Conservation (phyloP, 2,888 invertebrate species). For the Synergus japonicus region DNA sequence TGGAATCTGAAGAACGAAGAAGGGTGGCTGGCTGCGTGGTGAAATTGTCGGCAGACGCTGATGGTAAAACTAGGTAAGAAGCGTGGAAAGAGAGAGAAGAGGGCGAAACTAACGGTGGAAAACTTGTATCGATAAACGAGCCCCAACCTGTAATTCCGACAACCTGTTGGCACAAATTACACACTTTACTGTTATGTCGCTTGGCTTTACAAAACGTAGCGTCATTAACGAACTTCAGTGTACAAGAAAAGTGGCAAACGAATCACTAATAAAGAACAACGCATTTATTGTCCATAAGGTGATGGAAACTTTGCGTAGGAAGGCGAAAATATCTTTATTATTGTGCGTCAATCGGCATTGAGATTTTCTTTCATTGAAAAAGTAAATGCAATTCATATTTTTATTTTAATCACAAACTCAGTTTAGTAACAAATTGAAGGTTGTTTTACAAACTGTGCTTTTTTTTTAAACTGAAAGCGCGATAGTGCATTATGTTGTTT, state of each 20-base stretch:
- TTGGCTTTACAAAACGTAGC: conserved; percentile 45
- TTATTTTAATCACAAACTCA: too few species aligned
- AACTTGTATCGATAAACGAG: conserved; percentile 43
- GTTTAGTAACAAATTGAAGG: too few species aligned
- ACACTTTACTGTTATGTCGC: conserved; percentile 44
- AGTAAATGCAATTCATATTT: neutral
- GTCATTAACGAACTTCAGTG: conserved; percentile 42
- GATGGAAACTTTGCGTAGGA: neutral
- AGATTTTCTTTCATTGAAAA: conserved; percentile 5
- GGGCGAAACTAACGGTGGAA: conserved; percentile 20
- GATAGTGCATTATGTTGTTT: too few species aligned
- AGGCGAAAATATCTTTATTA: conserved; percentile 15
- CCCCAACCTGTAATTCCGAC: conserved; percentile 54
- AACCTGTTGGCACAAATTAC: conserved; percentile 62
- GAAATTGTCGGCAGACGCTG: conserved; percentile 21
- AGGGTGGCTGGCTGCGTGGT: conserved; percentile 23
- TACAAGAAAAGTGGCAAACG: conserved; percentile 31
- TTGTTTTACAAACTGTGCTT: too few species aligned
- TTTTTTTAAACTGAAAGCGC: too few species aligned
- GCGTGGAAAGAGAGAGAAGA: neutral
- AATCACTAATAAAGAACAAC: conserved; percentile 16
- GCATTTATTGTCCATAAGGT: conserved; percentile 10
- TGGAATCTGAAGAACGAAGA: conserved; percentile 24
- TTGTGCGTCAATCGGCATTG: neutral
- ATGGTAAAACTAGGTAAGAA: neutral